Evolutionary conservation across 2,113 vertebrate species (phyloP).

Genomic region (Pteruthius melanotis): DNA sequence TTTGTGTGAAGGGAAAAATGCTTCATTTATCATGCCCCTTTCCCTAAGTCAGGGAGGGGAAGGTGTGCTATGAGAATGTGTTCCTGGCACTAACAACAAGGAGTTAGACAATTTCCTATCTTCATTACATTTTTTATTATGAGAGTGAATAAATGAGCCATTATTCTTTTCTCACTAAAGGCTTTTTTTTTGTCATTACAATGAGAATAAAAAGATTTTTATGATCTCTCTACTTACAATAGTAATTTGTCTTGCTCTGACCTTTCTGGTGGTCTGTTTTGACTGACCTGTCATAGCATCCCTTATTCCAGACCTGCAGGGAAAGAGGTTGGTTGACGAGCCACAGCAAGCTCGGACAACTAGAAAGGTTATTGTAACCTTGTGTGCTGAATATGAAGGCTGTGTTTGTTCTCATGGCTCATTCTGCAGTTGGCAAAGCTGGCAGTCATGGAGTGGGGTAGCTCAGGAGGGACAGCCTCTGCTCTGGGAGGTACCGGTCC

Average conservation of each 20-base stretch:
- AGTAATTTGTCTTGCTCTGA: background rate
- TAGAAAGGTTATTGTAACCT: background rate
- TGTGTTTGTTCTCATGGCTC: background rate
- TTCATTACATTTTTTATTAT: constrained; percentile 23
- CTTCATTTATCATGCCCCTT: background rate
- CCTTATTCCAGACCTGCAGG: background rate
- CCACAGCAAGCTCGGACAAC: background rate
- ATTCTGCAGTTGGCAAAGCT: background rate
- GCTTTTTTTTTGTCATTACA: constrained; percentile 14
- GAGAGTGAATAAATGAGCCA: background rate
- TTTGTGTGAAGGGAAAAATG: background rate
- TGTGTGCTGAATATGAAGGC: background rate
- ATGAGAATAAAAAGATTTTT: constrained; percentile 2
- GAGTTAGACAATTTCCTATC: background rate
- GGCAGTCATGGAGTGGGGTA: background rate
- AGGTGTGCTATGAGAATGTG: background rate
- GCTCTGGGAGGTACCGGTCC: background rate
- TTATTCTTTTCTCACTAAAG: constrained; percentile 12
- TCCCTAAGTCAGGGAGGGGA: background rate
- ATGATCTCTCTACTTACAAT: background rate
- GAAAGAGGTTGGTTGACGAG: background rate
- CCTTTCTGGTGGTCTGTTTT: constrained; percentile 26
- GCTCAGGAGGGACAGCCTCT: background rate
- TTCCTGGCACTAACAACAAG: background rate
- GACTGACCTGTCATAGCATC: background rate